Evolutionary conservation across 1,140 invertebrate genomes (phyloP).

Genomic region (Eurosta solidaginis): DNA sequence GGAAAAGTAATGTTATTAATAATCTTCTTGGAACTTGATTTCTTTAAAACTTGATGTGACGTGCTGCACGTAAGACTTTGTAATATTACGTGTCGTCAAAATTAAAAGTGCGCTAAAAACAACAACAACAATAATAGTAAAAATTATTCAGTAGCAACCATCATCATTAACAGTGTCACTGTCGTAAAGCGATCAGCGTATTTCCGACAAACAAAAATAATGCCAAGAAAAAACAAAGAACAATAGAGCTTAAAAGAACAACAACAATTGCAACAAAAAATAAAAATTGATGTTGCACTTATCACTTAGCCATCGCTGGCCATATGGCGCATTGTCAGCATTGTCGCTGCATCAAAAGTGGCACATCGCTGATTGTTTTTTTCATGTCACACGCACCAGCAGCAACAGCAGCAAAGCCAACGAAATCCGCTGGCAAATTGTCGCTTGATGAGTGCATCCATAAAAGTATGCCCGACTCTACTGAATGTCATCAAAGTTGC

Average conservation of each 20-base stretch:
- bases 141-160: background rate
- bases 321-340: background rate
- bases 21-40: too few species aligned
- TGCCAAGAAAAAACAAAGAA: too few species aligned
- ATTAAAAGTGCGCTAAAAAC: background rate
- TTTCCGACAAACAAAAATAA: too few species aligned
- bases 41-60: background rate
- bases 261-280: background rate
- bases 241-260: too few species aligned
- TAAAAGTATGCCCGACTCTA: background rate
- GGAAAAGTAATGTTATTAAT: too few species aligned
- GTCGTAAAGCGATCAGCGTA: slow-evolving; percentile 2
- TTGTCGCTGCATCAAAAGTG: background rate
- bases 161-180: slow-evolving; percentile 7
- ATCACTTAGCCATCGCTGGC: background rate
- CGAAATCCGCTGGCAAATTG: background rate
- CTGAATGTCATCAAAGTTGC: background rate
- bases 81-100: background rate
- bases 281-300: background rate
- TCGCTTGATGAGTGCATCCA: background rate
- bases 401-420: background rate
- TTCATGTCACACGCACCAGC: slow-evolving; percentile 13
- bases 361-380: background rate
- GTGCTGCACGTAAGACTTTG: background rate
- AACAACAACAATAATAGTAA: background rate